A percentile compares a stretch with the other conserved stretches of the same genome.
Evolutionary conservation across 2,888 invertebrate species (phyloP).

Genomic region (Molanna angustata): DNA sequence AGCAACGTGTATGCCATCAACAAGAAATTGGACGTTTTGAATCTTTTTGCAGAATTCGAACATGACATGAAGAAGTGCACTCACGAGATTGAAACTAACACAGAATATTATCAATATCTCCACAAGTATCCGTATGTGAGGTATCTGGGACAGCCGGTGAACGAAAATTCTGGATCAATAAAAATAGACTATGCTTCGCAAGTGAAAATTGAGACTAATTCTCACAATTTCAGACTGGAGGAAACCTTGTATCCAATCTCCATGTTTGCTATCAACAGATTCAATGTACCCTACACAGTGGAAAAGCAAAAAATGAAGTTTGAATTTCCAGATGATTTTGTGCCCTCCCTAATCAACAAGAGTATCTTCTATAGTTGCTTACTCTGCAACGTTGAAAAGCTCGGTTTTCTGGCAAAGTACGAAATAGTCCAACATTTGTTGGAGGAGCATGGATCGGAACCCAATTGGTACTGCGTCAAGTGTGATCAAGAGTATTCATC

Average conservation of each 20-base stretch:
- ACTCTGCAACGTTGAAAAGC: background rate
- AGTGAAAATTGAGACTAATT: background rate
- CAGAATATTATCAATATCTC: conserved; percentile 4
- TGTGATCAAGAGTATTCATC: background rate
- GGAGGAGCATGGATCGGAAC: conserved; percentile 4
- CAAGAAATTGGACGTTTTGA: conserved; percentile 3
- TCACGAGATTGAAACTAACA: conserved; percentile 11
- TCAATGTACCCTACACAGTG: background rate
- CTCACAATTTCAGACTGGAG: conserved; percentile 6
- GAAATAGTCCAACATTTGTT: conserved; percentile 2
- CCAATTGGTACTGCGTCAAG: conserved; percentile 9
- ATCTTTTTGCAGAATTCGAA: conserved; percentile 2
- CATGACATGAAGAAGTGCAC: conserved; percentile 1
- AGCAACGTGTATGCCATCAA: background rate
- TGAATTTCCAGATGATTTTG: background rate
- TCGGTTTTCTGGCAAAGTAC: background rate
- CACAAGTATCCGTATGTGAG: conserved; percentile 7
- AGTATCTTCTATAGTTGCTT: conserved; percentile 6
- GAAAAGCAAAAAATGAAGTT: conserved; percentile 2
- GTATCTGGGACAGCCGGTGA: conserved; percentile 4
- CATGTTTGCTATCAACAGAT: conserved; percentile 1
- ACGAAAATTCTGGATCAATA: background rate
- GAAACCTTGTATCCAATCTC: conserved; percentile 1
- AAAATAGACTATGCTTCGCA: background rate
- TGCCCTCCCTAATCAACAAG: background rate